phyloP scores from a whole-genome alignment of 2,888 invertebrate species.

The Rhyacophila evoluta region DNA sequence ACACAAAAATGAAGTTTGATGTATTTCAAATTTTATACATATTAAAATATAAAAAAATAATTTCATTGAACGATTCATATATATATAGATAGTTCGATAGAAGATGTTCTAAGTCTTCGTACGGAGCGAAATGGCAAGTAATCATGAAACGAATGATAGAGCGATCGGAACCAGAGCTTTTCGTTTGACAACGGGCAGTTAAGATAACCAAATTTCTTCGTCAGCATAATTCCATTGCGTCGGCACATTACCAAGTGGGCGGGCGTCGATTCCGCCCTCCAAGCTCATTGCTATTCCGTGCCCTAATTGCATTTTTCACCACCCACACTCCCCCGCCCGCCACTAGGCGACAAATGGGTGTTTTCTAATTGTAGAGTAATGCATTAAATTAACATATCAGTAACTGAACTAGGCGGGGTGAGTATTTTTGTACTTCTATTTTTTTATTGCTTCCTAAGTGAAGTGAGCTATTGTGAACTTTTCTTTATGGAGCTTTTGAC shows the following conservation, averaged over 20 bases:
- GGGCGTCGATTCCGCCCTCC: constrained; percentile 1
- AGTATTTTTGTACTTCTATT: neutral
- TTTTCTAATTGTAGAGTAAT: constrained; percentile 45
- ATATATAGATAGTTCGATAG: too few species aligned
- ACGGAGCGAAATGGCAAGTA: neutral
- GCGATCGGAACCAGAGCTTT: neutral
- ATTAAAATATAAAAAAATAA: too few species aligned
- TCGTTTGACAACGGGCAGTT: neutral
- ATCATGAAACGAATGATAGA: neutral
- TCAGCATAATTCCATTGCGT: constrained; percentile 18
- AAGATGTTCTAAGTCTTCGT: too few species aligned
- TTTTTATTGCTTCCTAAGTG: neutral
- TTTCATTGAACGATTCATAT: too few species aligned
- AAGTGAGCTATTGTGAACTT: neutral
- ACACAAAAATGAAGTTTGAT: too few species aligned
- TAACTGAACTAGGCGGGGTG: neutral
- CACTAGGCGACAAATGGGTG: constrained; percentile 41
- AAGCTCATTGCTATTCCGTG: constrained; percentile 6
- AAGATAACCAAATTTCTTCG: constrained; percentile 9
- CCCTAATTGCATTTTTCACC: constrained; percentile 48
- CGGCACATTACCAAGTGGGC: constrained; percentile 22
- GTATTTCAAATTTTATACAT: too few species aligned
- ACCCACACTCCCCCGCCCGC: neutral
- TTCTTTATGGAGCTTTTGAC: neutral
- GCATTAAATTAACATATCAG: constrained; percentile 43